These are phyloP conservation scores for Ornithorhynchus anatinus DNA, from an alignment of 2,113 vertebrate genomes.

Conservation along the genomic window DNA sequence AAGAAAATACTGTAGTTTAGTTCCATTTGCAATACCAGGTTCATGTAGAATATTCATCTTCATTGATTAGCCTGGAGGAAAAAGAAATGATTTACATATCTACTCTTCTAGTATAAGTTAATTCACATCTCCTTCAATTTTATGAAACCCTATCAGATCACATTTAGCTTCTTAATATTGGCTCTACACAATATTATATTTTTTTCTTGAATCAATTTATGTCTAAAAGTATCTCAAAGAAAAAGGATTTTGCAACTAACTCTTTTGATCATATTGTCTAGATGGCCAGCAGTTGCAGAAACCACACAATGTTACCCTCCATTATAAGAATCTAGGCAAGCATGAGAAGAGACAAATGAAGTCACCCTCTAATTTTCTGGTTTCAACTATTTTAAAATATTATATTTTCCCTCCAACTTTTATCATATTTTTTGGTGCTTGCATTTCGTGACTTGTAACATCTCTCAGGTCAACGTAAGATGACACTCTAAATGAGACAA, in stretches of 20 bases:
- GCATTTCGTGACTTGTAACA: no score
- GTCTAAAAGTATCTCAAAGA: conserved; percentile 55
- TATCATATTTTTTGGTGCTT: no score
- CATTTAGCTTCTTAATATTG: conserved; percentile 43
- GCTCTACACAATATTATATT: conserved; percentile 45
- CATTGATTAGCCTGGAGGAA: conserved; percentile 52
- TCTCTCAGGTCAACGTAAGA: no score
- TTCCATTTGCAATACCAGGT: conserved; percentile 59
- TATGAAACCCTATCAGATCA: conserved; percentile 56
- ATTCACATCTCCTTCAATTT: conserved; percentile 47
- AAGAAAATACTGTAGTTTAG: conserved; percentile 51
- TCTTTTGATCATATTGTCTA: no score
- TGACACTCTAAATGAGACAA: no score
- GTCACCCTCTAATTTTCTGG: no score
- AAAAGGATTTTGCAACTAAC: conserved; percentile 56
- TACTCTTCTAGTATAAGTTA: conserved; percentile 37
- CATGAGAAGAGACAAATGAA: no score
- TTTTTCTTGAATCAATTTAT: conserved; percentile 60
- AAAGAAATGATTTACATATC: conserved; percentile 37
- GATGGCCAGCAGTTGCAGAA: no score
- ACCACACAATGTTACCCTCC: no score
- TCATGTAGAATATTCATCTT: conserved; percentile 68
- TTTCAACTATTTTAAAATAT: no score
- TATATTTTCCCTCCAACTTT: no score
- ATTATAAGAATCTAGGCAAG: no score